Conservation (phyloP, 2,888 invertebrate genomes). For the Athetis lepigone region DNA sequence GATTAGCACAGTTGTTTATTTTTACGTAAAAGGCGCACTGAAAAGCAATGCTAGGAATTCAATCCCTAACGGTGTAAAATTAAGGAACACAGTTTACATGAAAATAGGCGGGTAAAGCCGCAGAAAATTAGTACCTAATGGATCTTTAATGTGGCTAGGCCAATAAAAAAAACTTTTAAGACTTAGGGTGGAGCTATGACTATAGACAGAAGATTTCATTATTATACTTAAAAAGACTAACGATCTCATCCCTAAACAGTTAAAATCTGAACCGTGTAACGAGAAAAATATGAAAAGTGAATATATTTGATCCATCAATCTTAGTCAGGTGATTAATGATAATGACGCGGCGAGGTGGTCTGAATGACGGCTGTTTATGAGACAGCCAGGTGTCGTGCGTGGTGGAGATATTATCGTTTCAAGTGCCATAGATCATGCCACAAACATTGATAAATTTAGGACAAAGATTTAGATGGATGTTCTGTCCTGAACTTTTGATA, state of each 20-base stretch:
- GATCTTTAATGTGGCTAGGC: too few species aligned
- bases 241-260: conserved; percentile 17
- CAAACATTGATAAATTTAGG: conserved; percentile 5
- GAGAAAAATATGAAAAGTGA: conserved; percentile 63
- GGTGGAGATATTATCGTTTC: conserved; percentile 28
- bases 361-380: conserved; percentile 59
- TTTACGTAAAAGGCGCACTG: too few species aligned
- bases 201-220: background rate
- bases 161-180: too few species aligned
- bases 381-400: conserved; percentile 46
- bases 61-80: too few species aligned
- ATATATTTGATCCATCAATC: conserved; percentile 68
- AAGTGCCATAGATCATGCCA: conserved; percentile 24
- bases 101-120: too few species aligned
- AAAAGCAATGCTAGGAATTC: too few species aligned
- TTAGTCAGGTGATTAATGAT: conserved; percentile 71
- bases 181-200: too few species aligned
- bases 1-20: too few species aligned
- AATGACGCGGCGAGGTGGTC: conserved; percentile 60
- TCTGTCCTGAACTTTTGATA: too few species aligned
- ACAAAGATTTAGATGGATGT: background rate
- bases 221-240: too few species aligned
- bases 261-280: conserved; percentile 39
- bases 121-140: too few species aligned
- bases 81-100: too few species aligned